Conservation (phyloP, 2,797 vertebrate species). For the Gallinago solitaria region DNA sequence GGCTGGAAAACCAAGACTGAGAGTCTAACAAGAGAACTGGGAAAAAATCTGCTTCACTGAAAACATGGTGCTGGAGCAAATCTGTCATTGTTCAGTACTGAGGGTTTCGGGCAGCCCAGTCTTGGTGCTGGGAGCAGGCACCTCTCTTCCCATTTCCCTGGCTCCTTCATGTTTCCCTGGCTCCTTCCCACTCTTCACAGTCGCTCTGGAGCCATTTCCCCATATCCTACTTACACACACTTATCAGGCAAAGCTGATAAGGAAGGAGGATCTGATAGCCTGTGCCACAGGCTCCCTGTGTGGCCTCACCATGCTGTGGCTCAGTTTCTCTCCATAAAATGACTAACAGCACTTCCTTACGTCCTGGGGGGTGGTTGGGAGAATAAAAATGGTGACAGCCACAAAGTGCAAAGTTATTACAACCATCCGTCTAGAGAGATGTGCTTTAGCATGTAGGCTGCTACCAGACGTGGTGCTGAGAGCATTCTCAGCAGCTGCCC, state of each 20-base stretch:
- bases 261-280: neutral
- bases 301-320: neutral
- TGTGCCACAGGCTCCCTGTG: neutral
- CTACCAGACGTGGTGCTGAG: neutral
- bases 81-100: neutral
- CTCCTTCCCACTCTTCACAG: neutral
- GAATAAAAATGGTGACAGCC: neutral
- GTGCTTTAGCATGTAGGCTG: neutral
- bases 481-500: neutral
- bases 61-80: neutral
- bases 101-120: neutral
- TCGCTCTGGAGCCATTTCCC: neutral
- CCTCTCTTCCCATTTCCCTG: neutral
- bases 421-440: neutral
- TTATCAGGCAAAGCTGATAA: neutral
- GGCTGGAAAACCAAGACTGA: slow-evolving; percentile 36
- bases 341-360: neutral
- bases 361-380: neutral
- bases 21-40: slow-evolving; percentile 1
- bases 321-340: slow-evolving; percentile 27
- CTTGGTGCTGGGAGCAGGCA: neutral
- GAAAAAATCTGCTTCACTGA: slow-evolving; percentile 18
- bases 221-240: neutral
- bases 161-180: neutral
- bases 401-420: slow-evolving; percentile 2